Evolutionary conservation across 2,797 vertebrate genomes (phyloP).

Genomic region (Sebastes dallii): DNA sequence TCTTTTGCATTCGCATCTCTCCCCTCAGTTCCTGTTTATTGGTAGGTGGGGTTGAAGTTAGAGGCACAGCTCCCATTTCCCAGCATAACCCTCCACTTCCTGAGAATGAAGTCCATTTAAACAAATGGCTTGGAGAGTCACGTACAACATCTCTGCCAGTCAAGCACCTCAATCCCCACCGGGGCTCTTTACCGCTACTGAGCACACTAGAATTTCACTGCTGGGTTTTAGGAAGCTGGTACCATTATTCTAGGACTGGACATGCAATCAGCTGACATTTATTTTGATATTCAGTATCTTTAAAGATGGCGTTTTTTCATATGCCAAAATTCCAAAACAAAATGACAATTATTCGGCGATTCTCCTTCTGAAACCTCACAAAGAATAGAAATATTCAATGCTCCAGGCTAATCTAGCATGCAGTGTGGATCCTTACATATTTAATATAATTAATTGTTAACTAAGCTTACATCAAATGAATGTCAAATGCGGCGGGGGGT

Average conservation of each 20-base stretch:
- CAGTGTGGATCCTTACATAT: neutral
- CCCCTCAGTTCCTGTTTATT: neutral
- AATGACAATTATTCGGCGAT: neutral
- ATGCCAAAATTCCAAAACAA: neutral
- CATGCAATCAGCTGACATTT: neutral
- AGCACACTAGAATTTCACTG: neutral
- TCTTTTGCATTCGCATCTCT: neutral
- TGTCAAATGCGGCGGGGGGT: neutral
- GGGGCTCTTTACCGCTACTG: neutral
- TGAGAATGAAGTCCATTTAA: conserved; percentile 24
- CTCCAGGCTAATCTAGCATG: neutral
- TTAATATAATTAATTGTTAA: neutral
- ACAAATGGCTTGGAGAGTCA: conserved; percentile 24
- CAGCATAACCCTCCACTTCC: conserved; percentile 19
- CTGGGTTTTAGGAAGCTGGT: neutral
- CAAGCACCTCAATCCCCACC: conserved; percentile 5
- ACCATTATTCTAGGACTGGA: neutral
- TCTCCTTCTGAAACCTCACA: neutral
- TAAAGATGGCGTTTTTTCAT: neutral
- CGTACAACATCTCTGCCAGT: conserved; percentile 9
- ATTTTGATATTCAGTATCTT: neutral
- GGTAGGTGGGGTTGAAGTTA: neutral
- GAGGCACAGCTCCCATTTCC: conserved; percentile 7
- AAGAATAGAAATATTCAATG: too few species aligned
- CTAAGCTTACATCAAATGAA: neutral